A percentile compares a stretch with the other conserved stretches of the same genome.
Evolutionary conservation across 2,113 vertebrate genomes (phyloP).

Genomic region (Perca schrenkii): DNA sequence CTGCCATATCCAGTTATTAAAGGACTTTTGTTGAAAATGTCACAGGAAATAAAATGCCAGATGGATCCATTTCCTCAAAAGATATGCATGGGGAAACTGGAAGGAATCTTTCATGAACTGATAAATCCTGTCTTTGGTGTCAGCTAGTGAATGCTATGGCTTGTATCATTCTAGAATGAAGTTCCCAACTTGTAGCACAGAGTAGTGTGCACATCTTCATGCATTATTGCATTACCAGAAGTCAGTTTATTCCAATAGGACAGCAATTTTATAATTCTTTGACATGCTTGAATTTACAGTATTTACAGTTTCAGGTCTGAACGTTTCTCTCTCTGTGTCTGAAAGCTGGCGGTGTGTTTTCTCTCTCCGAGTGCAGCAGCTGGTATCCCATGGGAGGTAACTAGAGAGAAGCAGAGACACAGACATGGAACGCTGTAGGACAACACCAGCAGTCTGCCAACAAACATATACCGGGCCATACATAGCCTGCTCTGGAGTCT

Average conservation of each 20-base stretch:
- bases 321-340: background rate
- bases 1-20: background rate
- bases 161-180: constrained; percentile 11
- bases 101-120: constrained; percentile 8
- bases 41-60: background rate
- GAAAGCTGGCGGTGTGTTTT: constrained; percentile 42
- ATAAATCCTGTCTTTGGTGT: background rate
- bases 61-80: constrained; percentile 10
- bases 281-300: constrained; percentile 14
- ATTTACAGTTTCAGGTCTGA: constrained; percentile 11
- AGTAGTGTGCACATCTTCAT: background rate
- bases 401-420: constrained; percentile 55
- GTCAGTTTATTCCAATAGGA: background rate
- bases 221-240: constrained; percentile 4
- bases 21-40: constrained; percentile 6
- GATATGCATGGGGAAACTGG: constrained; percentile 16
- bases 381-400: constrained; percentile 73
- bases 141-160: constrained; percentile 24
- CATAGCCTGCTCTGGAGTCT: background rate
- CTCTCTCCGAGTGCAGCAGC: constrained; percentile 62
- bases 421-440: constrained; percentile 22
- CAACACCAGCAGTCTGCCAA: constrained; percentile 26
- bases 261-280: background rate
- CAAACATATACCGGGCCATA: constrained; percentile 22
- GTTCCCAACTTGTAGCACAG: background rate